Evolutionary conservation across 2,113 vertebrate genomes (phyloP).

Genomic region (Bambusicola thoracicus): DNA sequence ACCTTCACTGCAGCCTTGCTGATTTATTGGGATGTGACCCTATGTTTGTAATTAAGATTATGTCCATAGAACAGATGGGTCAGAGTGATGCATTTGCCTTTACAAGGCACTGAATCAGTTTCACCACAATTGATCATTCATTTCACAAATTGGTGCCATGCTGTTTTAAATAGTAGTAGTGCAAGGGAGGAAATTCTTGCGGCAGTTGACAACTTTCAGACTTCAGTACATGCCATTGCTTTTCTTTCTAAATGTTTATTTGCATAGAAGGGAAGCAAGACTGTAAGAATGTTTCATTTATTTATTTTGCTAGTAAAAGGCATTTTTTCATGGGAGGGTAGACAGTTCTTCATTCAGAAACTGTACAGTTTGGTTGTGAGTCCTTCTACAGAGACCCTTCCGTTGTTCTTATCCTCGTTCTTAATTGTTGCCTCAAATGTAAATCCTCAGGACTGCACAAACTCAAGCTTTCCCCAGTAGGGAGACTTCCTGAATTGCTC

Average conservation of each 20-base stretch:
- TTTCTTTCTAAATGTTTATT: constrained; percentile 28
- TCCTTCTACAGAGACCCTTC: not conserved
- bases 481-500: not conserved
- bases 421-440: not conserved
- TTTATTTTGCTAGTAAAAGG: constrained; percentile 39
- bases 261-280: not conserved
- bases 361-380: constrained; percentile 18
- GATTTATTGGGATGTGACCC: constrained; percentile 63
- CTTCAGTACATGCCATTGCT: not conserved
- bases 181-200: not conserved
- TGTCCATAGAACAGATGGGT: constrained; percentile 48
- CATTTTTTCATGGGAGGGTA: constrained; percentile 60
- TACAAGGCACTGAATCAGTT: constrained; percentile 14
- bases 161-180: not conserved
- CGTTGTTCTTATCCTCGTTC: not conserved
- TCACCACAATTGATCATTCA: not conserved
- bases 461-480: not conserved
- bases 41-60: constrained; percentile 67
- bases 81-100: constrained; percentile 48
- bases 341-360: constrained; percentile 31
- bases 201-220: constrained; percentile 47
- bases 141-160: not conserved
- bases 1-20: constrained; percentile 13
- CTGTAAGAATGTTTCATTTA: not conserved
- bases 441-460: not conserved